Conservation (phyloP, 2,113 vertebrate genomes). For the Terrapene triunguis region DNA sequence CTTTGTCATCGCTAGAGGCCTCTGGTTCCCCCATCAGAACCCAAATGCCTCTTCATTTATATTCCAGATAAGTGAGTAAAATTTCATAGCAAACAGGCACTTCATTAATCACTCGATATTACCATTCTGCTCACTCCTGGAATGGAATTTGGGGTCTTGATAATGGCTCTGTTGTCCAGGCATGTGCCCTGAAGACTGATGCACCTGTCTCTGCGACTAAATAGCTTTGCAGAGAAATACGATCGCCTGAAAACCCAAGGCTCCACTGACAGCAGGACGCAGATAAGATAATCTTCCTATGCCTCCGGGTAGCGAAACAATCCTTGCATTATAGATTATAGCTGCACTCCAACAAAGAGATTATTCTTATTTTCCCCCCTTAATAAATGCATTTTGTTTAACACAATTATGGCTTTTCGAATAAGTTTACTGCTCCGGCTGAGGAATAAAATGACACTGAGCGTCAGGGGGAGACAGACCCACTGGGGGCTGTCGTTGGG, state of each 20-base stretch:
- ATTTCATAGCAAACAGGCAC: conserved; percentile 62
- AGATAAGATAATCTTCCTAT: conserved; percentile 79
- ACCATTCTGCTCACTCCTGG: conserved; percentile 68
- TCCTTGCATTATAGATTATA: conserved; percentile 82
- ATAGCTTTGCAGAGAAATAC: conserved; percentile 82
- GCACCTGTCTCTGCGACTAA: conserved; percentile 85
- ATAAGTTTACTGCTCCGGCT: conserved; percentile 37
- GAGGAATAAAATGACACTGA: conserved; percentile 19
- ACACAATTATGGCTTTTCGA: conserved; percentile 63
- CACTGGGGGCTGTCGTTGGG: neutral
- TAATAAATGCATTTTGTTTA: conserved; percentile 78
- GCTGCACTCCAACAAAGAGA: conserved; percentile 81
- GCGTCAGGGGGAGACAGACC: neutral
- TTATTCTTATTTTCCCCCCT: conserved; percentile 78
- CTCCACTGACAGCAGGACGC: conserved; percentile 68
- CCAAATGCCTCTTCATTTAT: conserved; percentile 48
- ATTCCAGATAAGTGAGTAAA: conserved; percentile 65
- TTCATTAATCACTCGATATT: conserved; percentile 80
- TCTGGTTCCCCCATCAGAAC: neutral
- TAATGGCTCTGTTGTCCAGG: conserved; percentile 80
- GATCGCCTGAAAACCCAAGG: conserved; percentile 68
- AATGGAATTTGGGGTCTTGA: conserved; percentile 68
- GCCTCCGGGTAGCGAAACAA: conserved; percentile 78
- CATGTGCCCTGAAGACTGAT: conserved; percentile 82
- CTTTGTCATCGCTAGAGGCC: conserved; percentile 27